Conservation (phyloP, 37 sponge, comb jelly and placozoan genomes). For the Oscarella lobularis region DNA sequence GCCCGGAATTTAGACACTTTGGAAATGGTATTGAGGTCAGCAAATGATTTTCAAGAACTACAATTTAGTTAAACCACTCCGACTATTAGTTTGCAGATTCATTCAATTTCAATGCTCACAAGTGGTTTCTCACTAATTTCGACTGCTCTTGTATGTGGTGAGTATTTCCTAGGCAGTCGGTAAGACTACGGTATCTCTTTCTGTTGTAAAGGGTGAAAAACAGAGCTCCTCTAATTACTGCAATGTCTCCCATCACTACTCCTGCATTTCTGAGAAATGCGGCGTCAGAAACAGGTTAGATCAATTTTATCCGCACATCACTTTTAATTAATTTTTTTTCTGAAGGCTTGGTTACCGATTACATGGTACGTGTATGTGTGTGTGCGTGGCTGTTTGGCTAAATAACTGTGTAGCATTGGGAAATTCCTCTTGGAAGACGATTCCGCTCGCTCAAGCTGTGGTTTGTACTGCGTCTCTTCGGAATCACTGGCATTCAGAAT, state of each 20-base stretch:
- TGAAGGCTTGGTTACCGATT: not conserved
- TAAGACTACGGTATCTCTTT: no score
- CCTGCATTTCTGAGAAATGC: not conserved
- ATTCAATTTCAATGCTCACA: slow-evolving; percentile 1
- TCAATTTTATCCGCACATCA: no score
- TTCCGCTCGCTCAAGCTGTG: not conserved
- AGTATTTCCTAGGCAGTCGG: no score
- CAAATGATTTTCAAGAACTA: not conserved
- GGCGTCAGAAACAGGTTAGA: not conserved
- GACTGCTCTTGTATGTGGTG: slow-evolving; percentile 2
- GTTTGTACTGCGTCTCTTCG: not conserved
- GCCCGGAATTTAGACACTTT: not conserved
- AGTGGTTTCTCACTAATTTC: not conserved
- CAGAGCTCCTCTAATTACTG: not conserved
- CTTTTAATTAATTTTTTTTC: not conserved
- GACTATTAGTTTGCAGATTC: not conserved
- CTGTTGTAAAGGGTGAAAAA: not conserved
- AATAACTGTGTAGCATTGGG: not conserved
- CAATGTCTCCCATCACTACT: not conserved
- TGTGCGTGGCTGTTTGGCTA: no score
- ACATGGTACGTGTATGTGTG: no score
- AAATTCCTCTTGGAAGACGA: not conserved
- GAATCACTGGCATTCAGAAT: not conserved
- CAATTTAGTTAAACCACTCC: not conserved
- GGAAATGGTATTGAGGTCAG: not conserved